Base-by-base conservation (phyloP, 2,113 vertebrate genomes). In the Sphaerodactylus townsendi region DNA sequence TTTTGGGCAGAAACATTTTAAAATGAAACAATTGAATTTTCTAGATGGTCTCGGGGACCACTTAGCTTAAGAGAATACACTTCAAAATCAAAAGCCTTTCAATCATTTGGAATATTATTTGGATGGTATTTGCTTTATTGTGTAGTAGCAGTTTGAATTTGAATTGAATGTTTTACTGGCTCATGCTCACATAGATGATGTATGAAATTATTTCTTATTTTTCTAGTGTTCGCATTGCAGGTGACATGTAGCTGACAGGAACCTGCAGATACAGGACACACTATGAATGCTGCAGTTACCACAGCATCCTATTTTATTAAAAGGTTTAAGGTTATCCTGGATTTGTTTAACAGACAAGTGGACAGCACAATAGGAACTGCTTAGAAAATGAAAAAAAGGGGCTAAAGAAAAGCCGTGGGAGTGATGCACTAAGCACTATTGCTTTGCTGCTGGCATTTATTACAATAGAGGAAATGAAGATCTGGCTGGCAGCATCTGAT, bases 51-150 rank as follows among this genome's bases (percentile, higher is more conserved):
- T 97, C 96, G 92, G 96, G 97, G 97, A 99, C 98, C 98, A 99
- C 98, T 99, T 99, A 99, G 96, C 97, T 98, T 98, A 98, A 98
- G 97, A 99, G 98, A 98, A 99, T 98, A 98, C 97, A 98, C 98
- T 99, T 98, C 96, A 95, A 98, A 98, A 99, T 99, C 98, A 99
- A 99, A 99, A 98, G 97, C 95, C 97, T 98, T 99, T 99, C 98
- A 99, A 98, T 99, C 98, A 98, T 98, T 97, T 96, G 96, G 97
- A 98, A 98, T 98, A 97, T 96, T 98, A 97, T 99, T 98, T 98
- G 95, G 96, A 95, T 96, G 96, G 96, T 97, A 97, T 97, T 96
- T 96, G 96, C 96, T 97, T 91, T 92, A 93, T 85, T 97, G 96
- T 96, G 93, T 95, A 95, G 96, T 94, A 96, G 97, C 97, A 97